Conservation (phyloP, 2,113 vertebrate species). For the Abramis brama region DNA sequence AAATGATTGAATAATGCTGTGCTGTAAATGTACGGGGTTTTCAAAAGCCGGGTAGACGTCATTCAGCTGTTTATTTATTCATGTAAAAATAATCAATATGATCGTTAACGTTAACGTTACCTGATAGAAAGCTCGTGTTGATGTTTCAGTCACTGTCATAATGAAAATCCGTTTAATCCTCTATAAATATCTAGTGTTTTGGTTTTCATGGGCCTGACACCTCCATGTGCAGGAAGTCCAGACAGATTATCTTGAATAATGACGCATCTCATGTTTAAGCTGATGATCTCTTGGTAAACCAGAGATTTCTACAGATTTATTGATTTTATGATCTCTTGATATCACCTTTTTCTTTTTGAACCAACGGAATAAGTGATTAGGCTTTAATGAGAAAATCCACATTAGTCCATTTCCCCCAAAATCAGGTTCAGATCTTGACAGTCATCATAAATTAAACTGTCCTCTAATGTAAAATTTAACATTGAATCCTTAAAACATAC, state of each 20-base stretch:
- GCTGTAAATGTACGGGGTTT: not conserved
- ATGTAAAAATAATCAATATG: not conserved
- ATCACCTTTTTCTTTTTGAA: too few relatives aligned
- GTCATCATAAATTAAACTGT: not conserved
- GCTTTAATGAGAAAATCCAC: not conserved
- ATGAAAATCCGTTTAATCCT: too few relatives aligned
- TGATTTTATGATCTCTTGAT: not conserved
- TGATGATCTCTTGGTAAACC: not conserved
- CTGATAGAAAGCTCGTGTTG: not conserved
- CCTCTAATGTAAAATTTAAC: not conserved
- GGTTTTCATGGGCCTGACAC: not conserved
- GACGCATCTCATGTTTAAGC: slow-evolving; percentile 19
- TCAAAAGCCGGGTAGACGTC: not conserved
- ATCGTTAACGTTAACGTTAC: not conserved
- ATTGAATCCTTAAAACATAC: too few relatives aligned
- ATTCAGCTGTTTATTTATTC: not conserved
- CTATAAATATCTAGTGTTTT: not conserved
- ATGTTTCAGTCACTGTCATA: not conserved
- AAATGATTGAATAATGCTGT: not conserved
- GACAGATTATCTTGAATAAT: not conserved
- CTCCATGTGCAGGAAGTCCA: slow-evolving; percentile 24
- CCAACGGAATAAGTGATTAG: not conserved
- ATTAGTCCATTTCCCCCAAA: not conserved
- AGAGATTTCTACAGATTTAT: not conserved
- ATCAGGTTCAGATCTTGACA: not conserved